A percentile compares a stretch with the other conserved stretches of the same genome.
Conservation (phyloP, 2,888 invertebrate species). For the Orchesella flavescens region DNA sequence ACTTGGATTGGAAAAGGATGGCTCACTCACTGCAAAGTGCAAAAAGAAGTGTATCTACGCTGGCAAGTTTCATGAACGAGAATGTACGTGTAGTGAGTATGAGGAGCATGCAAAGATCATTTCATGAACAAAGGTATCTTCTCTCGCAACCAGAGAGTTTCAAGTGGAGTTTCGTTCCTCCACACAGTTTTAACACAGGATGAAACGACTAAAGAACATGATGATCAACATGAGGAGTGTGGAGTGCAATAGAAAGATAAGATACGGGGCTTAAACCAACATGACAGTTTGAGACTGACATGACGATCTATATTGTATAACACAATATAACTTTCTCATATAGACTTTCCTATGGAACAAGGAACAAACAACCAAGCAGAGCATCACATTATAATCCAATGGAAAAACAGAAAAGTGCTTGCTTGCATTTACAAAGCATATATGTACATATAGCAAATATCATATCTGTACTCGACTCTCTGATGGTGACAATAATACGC, state of each 20-base stretch:
- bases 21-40: neutral
- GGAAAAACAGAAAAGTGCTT: neutral
- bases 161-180: slow-evolving; percentile 11
- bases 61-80: neutral
- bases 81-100: neutral
- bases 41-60: neutral
- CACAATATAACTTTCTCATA: no score
- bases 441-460: neutral
- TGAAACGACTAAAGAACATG: neutral
- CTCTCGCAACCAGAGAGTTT: neutral
- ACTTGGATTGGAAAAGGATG: neutral
- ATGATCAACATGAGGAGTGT: neutral
- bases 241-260: slow-evolving; percentile 15
- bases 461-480: no score
- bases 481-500: no score
- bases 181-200: neutral
- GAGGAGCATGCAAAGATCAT: neutral
- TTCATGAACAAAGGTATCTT: slow-evolving; percentile 9
- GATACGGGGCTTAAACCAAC: slow-evolving; percentile 18
- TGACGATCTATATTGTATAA: neutral
- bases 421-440: neutral
- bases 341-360: neutral
- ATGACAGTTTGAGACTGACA: slow-evolving; percentile 10
- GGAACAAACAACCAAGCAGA: neutral
- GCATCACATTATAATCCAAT: neutral